Conservation (phyloP, 2,888 invertebrate species). For the Meloe dianella region DNA sequence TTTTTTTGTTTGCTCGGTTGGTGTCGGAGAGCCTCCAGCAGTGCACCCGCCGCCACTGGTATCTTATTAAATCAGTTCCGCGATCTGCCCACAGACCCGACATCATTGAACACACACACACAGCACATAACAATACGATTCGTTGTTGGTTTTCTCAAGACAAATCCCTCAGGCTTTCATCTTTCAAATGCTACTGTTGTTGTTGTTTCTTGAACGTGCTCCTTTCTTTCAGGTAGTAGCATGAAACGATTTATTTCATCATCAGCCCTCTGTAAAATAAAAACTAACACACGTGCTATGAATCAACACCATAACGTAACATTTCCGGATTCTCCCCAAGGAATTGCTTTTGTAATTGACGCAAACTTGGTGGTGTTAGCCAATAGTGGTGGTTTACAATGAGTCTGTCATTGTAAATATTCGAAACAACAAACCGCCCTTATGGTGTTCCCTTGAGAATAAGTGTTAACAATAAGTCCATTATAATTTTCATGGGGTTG, state of each 20-base stretch:
- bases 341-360: background rate
- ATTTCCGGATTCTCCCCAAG: background rate
- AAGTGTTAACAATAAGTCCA: background rate
- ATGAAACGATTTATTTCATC: background rate
- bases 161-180: conserved; percentile 3
- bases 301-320: background rate
- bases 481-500: background rate
- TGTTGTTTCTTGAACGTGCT: background rate
- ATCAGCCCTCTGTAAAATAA: background rate
- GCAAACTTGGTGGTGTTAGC: background rate
- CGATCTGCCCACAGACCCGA: conserved; percentile 13
- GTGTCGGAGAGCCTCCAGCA: conserved; percentile 5
- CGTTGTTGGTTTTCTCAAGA: background rate
- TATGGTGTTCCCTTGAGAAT: background rate
- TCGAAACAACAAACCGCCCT: background rate
- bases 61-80: conserved; percentile 14
- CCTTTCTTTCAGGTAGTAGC: background rate
- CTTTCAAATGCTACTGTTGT: conserved; percentile 2
- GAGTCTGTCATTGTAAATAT: background rate
- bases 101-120: background rate
- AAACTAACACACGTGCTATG: background rate
- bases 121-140: background rate
- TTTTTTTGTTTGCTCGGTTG: conserved; percentile 5
- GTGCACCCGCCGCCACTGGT: conserved; percentile 12
- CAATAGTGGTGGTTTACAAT: background rate